Evolutionary conservation across 2,888 invertebrate genomes (phyloP), one percentile per base, ranked within the genome.

Genomic region (Nephrotoma guestfalica): DNA sequence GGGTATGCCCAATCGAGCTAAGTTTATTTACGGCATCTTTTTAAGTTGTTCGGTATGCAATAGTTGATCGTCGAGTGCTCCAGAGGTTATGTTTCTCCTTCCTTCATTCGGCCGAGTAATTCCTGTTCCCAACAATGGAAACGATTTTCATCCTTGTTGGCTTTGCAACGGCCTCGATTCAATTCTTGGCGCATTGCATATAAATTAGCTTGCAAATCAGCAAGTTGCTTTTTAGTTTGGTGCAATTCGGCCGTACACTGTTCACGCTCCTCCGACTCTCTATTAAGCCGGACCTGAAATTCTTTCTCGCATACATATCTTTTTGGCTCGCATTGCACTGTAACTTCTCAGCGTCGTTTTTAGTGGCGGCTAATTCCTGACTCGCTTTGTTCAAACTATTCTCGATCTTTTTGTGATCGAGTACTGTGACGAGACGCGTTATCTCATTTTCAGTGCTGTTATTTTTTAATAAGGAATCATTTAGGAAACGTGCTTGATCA

Each of bases 11-110:
- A 7, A 98, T 95, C 86, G 96, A 96, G 88, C 95, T 95, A 87
- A 99, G 92, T 91, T 97, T 97, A 89, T 96, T 96, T 90, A 98
- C 98, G 0, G 92, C 93, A 88, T 97, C 97, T 86, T 97, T 95
- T 90, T 96, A 96, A 57, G 94, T 93, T 0, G 93, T 91, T 97
- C 97, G 88, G 95, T 92, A 89, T 96, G 96, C 0, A 94, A 93
- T 40, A 98, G 92, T 88, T 98, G 96, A 6, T 95, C 95, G 89
- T 98, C 98, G 13, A 98, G 92, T 9, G 97, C 96, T 87, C 97
- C 94, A 40, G 97, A 98, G 91, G 90, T 98, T 98, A 89, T 97
- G 97, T 89, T 97, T 97, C 88, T 97, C 95, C 95, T 90, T 98
- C 98, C 90, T 98, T 98, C 83, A 98, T 92, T 43, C 97, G 95